Evolutionary conservation across 2,113 vertebrate species (phyloP).

Genomic region (Centropus unirufus): DNA sequence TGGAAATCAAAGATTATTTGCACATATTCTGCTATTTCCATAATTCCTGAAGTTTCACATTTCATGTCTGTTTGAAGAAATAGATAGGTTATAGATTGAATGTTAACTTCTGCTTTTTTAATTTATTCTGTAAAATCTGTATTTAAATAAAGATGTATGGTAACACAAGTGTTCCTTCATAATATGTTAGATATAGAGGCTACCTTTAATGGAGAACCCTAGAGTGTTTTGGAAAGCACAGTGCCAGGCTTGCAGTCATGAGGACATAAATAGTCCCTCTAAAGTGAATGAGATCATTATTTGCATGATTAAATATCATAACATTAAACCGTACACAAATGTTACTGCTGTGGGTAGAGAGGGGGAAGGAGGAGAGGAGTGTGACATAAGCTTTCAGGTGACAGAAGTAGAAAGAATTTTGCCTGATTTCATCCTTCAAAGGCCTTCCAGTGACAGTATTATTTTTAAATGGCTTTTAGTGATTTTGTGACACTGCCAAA

Average conservation of each 20-base stretch:
- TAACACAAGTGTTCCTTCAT: background rate
- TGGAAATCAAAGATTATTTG: background rate
- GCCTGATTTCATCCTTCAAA: conserved; percentile 49
- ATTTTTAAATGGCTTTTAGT: conserved; percentile 60
- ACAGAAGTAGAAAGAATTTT: conserved; percentile 40
- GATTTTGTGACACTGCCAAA: conserved; percentile 57
- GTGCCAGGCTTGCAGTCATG: background rate
- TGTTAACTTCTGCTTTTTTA: background rate
- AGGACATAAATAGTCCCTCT: conserved; percentile 32
- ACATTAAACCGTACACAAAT: conserved; percentile 42
- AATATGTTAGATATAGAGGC: background rate
- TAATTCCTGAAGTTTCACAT: background rate
- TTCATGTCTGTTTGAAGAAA: background rate
- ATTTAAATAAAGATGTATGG: background rate
- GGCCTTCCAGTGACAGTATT: conserved; percentile 41
- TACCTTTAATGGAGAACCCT: background rate
- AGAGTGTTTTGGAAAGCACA: background rate
- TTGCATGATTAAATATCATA: conserved; percentile 59
- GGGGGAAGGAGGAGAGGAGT: conserved; percentile 41
- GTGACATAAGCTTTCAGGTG: conserved; percentile 59
- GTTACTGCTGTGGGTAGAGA: conserved; percentile 53
- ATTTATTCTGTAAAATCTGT: background rate
- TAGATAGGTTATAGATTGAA: background rate
- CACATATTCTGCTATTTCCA: background rate
- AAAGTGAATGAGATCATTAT: conserved; percentile 51